Conservation (phyloP, 2,797 vertebrate species). For the Serranus cabrilla region DNA sequence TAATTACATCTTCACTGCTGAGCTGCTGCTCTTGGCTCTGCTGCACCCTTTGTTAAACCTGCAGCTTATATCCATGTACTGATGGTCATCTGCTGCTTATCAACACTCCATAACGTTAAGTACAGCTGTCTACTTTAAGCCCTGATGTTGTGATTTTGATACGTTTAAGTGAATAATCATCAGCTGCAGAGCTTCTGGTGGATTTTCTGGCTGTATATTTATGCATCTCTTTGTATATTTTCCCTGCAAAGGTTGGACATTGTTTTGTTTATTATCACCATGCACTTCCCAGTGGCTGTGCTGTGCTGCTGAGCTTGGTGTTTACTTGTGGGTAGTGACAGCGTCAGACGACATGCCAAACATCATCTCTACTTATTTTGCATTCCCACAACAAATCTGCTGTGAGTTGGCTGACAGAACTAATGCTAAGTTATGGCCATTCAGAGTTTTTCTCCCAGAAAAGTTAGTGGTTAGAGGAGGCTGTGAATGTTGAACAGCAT, state of each 20-base stretch:
- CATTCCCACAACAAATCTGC: background rate
- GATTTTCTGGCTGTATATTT: slow-evolving; percentile 21
- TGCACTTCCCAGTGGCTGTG: background rate
- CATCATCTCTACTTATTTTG: slow-evolving; percentile 10
- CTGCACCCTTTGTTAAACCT: slow-evolving; percentile 33
- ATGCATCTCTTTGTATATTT: slow-evolving; percentile 10
- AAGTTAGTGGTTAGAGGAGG: background rate
- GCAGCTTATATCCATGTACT: slow-evolving; percentile 22
- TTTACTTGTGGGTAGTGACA: slow-evolving; percentile 18
- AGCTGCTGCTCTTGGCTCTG: slow-evolving; percentile 36
- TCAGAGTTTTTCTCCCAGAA: background rate
- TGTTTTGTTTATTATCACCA: slow-evolving; percentile 25
- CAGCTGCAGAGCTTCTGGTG: slow-evolving; percentile 9
- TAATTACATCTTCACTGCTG: slow-evolving; percentile 56
- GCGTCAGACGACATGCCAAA: slow-evolving; percentile 11
- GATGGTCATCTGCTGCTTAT: slow-evolving; percentile 54
- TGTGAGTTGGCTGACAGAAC: slow-evolving; percentile 16
- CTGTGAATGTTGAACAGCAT: background rate
- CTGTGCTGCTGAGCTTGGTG: slow-evolving; percentile 12
- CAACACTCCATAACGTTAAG: slow-evolving; percentile 7
- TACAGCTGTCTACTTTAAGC: slow-evolving; percentile 3
- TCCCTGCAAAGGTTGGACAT: background rate
- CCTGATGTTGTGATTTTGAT: slow-evolving; percentile 4
- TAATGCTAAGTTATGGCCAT: background rate
- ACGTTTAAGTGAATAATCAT: slow-evolving; percentile 41